Conservation (phyloP, 2,888 invertebrate species). For the Eristalinus aeneus region DNA sequence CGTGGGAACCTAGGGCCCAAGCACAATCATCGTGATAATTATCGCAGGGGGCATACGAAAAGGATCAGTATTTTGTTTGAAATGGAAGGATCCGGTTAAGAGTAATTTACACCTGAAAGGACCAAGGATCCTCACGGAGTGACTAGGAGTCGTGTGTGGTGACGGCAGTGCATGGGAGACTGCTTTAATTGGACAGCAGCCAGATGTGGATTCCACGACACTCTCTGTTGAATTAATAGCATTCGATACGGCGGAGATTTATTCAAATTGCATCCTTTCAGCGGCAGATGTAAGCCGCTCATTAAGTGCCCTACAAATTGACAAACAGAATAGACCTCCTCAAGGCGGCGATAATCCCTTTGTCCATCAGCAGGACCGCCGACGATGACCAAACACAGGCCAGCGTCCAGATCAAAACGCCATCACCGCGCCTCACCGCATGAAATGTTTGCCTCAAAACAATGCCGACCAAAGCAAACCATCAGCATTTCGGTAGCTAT, state of each 20-base stretch:
- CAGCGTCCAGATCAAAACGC: constrained; percentile 32
- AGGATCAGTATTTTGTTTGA: constrained; percentile 50
- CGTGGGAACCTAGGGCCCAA: constrained; percentile 59
- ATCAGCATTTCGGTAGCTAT: constrained; percentile 28
- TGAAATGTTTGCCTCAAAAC: constrained; percentile 25
- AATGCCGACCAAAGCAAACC: neutral
- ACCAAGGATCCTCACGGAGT: constrained; percentile 23
- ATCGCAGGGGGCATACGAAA: constrained; percentile 46
- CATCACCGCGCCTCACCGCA: constrained; percentile 18
- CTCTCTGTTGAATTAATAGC: constrained; percentile 37
- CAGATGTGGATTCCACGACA: constrained; percentile 44
- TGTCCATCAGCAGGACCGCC: constrained; percentile 1
- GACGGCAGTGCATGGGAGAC: constrained; percentile 42
- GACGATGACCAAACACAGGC: neutral
- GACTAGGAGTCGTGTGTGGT: constrained; percentile 40
- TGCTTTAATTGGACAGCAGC: constrained; percentile 56
- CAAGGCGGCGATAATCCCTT: constrained; percentile 6
- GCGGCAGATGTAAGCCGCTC: constrained; percentile 33
- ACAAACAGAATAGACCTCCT: constrained; percentile 28
- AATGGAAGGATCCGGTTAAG: constrained; percentile 60
- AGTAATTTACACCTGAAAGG: constrained; percentile 64
- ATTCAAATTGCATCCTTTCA: constrained; percentile 52
- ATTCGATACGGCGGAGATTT: constrained; percentile 46
- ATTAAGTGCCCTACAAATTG: constrained; percentile 35
- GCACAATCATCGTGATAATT: constrained; percentile 64